Conservation (phyloP, 2,797 vertebrate genomes). For the Heliangelus exortis region DNA sequence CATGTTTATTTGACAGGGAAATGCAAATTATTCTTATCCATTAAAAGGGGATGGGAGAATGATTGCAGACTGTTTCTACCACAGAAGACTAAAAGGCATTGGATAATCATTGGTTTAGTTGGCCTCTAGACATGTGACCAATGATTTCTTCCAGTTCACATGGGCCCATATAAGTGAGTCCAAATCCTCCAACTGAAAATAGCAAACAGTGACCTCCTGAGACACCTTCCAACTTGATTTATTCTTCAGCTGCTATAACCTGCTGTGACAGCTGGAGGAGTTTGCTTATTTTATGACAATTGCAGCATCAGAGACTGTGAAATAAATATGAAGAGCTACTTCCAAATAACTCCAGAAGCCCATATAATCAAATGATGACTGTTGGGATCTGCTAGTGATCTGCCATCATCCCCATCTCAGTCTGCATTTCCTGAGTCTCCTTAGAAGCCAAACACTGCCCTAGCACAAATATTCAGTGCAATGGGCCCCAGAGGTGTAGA, state of each 20-base stretch:
- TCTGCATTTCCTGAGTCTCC: background rate
- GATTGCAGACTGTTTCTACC: background rate
- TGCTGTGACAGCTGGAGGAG: background rate
- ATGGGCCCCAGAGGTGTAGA: background rate
- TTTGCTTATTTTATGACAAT: background rate
- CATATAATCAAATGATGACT: background rate
- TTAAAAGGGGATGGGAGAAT: background rate
- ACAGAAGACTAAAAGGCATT: background rate
- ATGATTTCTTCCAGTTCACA: background rate
- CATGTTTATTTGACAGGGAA: background rate
- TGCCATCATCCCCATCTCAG: background rate
- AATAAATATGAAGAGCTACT: background rate
- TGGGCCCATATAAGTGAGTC: fast-evolving
- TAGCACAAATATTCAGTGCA: background rate
- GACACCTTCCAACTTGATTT: background rate
- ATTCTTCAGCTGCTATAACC: background rate
- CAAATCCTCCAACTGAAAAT: background rate
- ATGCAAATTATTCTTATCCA: background rate
- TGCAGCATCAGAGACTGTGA: background rate
- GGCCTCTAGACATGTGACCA: background rate
- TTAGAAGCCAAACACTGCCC: background rate
- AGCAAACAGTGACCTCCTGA: background rate
- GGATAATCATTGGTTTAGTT: background rate
- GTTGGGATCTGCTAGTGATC: background rate
- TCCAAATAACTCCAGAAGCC: background rate